Conservation (phyloP, 2,113 vertebrate genomes). For the Bubo bubo region DNA sequence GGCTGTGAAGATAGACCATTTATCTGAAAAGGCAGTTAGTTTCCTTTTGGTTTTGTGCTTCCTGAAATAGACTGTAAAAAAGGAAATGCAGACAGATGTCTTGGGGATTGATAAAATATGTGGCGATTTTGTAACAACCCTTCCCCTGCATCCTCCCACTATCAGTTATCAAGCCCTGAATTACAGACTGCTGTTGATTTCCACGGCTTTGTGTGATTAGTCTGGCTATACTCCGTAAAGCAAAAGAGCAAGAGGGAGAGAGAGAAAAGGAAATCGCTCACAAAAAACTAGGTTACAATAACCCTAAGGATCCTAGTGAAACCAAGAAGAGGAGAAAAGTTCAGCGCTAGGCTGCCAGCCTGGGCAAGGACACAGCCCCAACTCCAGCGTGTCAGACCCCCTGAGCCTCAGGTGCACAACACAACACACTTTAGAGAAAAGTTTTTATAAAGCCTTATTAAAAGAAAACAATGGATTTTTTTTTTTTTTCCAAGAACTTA, state of each 20-base stretch:
- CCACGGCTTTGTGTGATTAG: neutral
- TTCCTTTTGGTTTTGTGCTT: neutral
- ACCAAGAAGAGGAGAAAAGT: conserved; percentile 34
- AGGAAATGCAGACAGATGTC: neutral
- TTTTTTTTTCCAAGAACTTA: neutral
- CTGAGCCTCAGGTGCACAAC: neutral
- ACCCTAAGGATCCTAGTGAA: conserved; percentile 38
- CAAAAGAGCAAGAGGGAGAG: conserved; percentile 15
- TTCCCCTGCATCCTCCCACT: neutral
- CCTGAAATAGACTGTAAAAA: neutral
- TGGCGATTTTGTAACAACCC: neutral
- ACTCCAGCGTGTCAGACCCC: neutral
- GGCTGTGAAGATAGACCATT: neutral
- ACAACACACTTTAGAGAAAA: neutral
- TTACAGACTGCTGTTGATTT: neutral
- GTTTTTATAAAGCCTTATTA: neutral
- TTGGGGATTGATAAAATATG: neutral
- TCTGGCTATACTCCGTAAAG: neutral
- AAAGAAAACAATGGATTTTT: neutral
- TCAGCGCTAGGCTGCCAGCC: conserved; percentile 14
- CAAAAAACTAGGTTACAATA: conserved; percentile 56
- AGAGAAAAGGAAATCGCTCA: neutral
- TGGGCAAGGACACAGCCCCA: neutral
- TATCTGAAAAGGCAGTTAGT: neutral
- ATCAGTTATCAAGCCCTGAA: neutral